Evolutionary conservation across 2,888 invertebrate species (phyloP).

Genomic region (Conomelus anceps): DNA sequence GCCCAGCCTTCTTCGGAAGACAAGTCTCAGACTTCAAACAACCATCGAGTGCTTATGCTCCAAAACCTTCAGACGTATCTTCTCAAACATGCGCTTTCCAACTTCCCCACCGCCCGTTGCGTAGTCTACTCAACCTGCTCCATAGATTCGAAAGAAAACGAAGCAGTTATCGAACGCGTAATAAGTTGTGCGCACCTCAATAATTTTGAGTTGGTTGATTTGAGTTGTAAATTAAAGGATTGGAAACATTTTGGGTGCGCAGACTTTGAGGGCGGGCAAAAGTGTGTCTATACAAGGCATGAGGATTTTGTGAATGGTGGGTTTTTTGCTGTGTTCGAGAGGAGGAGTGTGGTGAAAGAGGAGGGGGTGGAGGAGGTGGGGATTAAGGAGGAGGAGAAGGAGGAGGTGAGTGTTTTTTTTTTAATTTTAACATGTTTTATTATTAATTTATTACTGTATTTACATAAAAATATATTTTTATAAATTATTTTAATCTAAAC

Average conservation of each 20-base stretch:
- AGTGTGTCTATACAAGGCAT: slow-evolving; percentile 71
- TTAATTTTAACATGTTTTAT: neutral
- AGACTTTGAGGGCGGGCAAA: slow-evolving; percentile 58
- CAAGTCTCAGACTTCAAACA: too few relatives aligned
- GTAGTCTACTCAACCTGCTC: slow-evolving; percentile 98
- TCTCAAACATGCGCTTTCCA: slow-evolving; percentile 74
- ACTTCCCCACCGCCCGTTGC: slow-evolving; percentile 73
- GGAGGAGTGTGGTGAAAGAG: slow-evolving; percentile 11
- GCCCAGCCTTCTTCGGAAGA: neutral
- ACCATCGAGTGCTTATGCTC: slow-evolving; percentile 50
- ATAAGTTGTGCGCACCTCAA: slow-evolving; percentile 44
- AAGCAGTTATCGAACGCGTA: slow-evolving; percentile 73
- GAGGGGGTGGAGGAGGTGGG: neutral
- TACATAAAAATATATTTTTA: too few relatives aligned
- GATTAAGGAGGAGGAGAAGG: neutral
- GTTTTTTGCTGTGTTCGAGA: slow-evolving; percentile 85
- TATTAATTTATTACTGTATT: too few relatives aligned
- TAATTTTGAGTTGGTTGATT: slow-evolving; percentile 33
- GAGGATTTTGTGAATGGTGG: slow-evolving; percentile 85
- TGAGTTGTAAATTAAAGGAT: slow-evolving; percentile 24
- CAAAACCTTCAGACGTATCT: slow-evolving; percentile 77
- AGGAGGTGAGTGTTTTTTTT: neutral
- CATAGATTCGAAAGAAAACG: slow-evolving; percentile 82
- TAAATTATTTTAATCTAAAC: too few relatives aligned
- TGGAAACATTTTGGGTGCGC: slow-evolving; percentile 47